These are phyloP conservation scores for Takifugu flavidus DNA, from an alignment of 2,113 vertebrate genomes.

Conservation along the genomic window DNA sequence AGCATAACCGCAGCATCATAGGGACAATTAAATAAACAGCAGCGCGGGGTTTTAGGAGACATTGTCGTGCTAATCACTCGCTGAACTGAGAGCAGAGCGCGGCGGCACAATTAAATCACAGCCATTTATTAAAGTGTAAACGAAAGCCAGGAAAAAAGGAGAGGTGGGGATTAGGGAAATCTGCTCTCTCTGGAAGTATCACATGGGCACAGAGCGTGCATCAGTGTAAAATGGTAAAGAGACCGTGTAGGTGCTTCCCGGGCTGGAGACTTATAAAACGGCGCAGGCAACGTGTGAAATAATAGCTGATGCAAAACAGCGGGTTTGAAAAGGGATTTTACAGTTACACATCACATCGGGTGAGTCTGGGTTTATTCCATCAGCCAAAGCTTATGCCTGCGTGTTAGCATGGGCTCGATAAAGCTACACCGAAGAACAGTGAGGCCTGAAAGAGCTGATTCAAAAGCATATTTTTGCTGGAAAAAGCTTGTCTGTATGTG, in stretches of 20 bases:
- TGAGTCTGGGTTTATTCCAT: conserved; percentile 53
- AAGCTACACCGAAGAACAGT: conserved; percentile 41
- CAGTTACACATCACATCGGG: conserved; percentile 52
- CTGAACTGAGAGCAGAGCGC: conserved; percentile 48
- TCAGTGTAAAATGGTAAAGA: conserved; percentile 23
- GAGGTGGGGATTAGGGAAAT: conserved; percentile 43
- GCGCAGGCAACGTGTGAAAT: conserved; percentile 53
- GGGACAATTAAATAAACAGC: conserved; percentile 75
- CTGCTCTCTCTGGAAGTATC: conserved; percentile 46
- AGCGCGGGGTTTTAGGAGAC: conserved; percentile 55
- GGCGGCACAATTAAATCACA: conserved; percentile 59
- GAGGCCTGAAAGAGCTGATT: conserved; percentile 5
- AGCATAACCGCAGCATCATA: conserved; percentile 65
- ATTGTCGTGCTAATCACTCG: conserved; percentile 62
- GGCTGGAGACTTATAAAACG: conserved; percentile 42
- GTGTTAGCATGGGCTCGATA: conserved; percentile 58
- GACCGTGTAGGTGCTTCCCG: conserved; percentile 20
- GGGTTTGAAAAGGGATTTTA: conserved; percentile 65
- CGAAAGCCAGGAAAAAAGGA: conserved; percentile 32
- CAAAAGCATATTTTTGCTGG: neutral
- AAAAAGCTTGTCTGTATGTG: neutral
- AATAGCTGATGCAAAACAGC: conserved; percentile 62
- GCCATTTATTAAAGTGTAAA: conserved; percentile 61
- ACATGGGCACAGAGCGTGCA: conserved; percentile 27
- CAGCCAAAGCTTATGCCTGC: conserved; percentile 59